Conservation (phyloP, 2,888 invertebrate genomes). For the Spicauda simplicius region DNA sequence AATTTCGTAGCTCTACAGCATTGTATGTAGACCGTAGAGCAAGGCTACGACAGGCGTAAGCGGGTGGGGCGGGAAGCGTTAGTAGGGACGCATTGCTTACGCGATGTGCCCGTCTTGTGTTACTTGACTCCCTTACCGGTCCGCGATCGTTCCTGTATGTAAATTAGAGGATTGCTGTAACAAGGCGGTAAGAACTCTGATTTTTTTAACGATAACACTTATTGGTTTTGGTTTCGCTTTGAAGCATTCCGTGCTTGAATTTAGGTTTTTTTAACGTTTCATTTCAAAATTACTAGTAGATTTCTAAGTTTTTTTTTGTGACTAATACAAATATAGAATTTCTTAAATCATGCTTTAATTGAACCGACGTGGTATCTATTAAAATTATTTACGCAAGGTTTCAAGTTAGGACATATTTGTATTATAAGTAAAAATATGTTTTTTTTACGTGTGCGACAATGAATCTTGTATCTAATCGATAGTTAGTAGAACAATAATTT, state of each 20-base stretch:
- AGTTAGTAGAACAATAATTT: too few relatives aligned
- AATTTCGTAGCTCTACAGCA: constrained; percentile 48
- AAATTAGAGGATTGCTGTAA: constrained; percentile 33
- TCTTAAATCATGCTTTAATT: not conserved
- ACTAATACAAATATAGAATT: not conserved
- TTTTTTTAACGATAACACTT: constrained; percentile 16
- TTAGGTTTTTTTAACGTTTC: not conserved
- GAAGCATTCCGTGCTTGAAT: not conserved
- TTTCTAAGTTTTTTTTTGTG: not conserved
- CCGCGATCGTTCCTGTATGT: constrained; percentile 28
- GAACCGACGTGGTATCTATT: not conserved
- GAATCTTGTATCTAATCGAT: too few relatives aligned
- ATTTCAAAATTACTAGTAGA: not conserved
- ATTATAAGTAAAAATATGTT: too few relatives aligned
- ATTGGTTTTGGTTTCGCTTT: not conserved
- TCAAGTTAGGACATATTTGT: not conserved
- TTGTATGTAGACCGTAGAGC: constrained; percentile 22
- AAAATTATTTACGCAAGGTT: not conserved
- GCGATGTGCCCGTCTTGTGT: constrained; percentile 61
- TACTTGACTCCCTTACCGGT: constrained; percentile 45
- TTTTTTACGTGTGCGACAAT: too few relatives aligned
- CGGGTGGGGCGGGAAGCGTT: constrained; percentile 50
- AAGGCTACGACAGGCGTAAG: constrained; percentile 34
- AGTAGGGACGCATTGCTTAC: constrained; percentile 71
- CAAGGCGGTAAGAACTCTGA: constrained; percentile 51